These are phyloP conservation scores for Uria aalge DNA, from an alignment of 2,113 vertebrate species.

Conservation along the genomic window DNA sequence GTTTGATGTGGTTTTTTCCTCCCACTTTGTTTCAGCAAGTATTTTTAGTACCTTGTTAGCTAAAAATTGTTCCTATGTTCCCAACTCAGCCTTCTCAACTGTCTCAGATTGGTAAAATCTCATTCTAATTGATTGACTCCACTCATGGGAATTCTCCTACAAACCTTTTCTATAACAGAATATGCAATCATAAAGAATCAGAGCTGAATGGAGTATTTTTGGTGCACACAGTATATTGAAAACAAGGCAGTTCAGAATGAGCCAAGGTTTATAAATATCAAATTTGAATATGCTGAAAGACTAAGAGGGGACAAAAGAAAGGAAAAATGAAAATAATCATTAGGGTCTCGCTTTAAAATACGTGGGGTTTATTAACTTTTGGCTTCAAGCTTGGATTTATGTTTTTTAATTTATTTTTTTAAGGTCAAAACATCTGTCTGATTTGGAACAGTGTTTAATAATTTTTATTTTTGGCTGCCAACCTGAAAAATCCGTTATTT, in stretches of 20 bases:
- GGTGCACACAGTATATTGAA: fast-evolving
- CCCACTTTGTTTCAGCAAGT: neutral
- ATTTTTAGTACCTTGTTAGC: neutral
- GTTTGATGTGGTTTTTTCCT: fast-evolving
- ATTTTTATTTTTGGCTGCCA: neutral
- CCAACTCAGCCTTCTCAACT: neutral
- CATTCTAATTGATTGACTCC: neutral
- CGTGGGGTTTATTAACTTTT: neutral
- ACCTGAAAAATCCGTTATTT: neutral
- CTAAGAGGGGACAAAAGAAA: neutral
- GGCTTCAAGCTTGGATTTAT: neutral
- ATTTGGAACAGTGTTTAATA: neutral
- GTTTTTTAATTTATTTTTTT: neutral
- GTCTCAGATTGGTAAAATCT: neutral
- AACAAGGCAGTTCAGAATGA: neutral
- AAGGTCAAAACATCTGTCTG: neutral
- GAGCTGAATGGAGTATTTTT: neutral
- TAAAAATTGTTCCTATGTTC: neutral
- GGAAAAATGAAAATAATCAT: neutral
- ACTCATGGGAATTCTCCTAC: neutral
- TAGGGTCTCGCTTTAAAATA: neutral
- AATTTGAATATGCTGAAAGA: neutral
- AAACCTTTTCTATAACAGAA: neutral
- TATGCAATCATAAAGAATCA: neutral
- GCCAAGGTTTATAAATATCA: neutral